A percentile compares a stretch with the other conserved stretches of the same genome.
Evolutionary conservation across 2,888 invertebrate species (phyloP).

Genomic region (Cyaniris semiargus): DNA sequence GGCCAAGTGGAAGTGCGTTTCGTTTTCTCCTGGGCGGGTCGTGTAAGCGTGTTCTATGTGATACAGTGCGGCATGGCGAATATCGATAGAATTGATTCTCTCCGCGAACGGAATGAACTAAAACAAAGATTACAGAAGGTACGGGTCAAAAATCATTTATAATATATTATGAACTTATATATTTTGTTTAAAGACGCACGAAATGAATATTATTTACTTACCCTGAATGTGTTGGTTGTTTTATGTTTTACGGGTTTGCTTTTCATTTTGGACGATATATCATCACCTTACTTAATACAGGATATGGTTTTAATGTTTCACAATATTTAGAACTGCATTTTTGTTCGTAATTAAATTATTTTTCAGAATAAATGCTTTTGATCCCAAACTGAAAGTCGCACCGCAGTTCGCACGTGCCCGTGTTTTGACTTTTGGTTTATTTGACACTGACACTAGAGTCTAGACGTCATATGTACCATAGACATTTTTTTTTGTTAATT

Average conservation of each 20-base stretch:
- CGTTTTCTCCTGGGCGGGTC: conserved; percentile 83
- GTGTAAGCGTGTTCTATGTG: conserved; percentile 89
- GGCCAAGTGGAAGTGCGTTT: conserved; percentile 90
- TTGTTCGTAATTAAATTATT: background rate
- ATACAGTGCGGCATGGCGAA: conserved; percentile 90
- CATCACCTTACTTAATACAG: background rate
- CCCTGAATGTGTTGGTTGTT: conserved; percentile 88
- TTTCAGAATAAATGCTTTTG: background rate
- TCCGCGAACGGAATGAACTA: conserved; percentile 94
- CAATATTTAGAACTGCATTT: background rate
- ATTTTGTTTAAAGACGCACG: conserved; percentile 29
- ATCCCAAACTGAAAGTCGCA: background rate
- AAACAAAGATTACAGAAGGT: conserved; percentile 47
- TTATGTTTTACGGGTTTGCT: conserved; percentile 87
- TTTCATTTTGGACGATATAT: conserved; percentile 77
- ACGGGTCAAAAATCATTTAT: background rate
- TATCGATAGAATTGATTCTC: conserved; percentile 90
- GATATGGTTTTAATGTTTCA: background rate
- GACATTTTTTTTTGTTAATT: too few relatives aligned
- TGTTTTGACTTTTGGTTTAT: conserved; percentile 38
- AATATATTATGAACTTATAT: background rate
- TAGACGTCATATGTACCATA: too few relatives aligned
- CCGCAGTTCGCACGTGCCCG: conserved; percentile 4
- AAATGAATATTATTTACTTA: conserved; percentile 65
- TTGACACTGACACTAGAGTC: conserved; percentile 42